These are phyloP conservation scores for Salarias fasciatus DNA, from an alignment of 2,797 vertebrate genomes.

Conservation along the genomic window DNA sequence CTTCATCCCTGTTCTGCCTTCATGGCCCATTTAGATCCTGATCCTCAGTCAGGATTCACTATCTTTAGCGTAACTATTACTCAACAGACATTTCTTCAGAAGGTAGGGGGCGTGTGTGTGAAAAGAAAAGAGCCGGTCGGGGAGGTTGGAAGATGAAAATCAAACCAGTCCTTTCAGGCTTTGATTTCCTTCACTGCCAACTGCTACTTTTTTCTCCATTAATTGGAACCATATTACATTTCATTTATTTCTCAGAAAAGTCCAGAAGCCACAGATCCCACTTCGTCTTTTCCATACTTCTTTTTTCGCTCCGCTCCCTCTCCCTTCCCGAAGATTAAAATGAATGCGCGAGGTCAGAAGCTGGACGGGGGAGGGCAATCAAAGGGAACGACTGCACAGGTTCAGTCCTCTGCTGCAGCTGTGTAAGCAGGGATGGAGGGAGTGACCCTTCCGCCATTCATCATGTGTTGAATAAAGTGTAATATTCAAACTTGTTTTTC, in stretches of 20 bases:
- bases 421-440: slow-evolving; percentile 48
- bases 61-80: slow-evolving; percentile 22
- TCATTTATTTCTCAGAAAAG: slow-evolving; percentile 43
- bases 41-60: slow-evolving; percentile 37
- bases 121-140: slow-evolving; percentile 22
- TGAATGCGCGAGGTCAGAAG: slow-evolving; percentile 52
- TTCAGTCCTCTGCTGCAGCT: slow-evolving; percentile 56
- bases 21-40: slow-evolving; percentile 57
- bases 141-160: slow-evolving; percentile 45
- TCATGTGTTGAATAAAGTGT: background rate
- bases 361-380: slow-evolving; percentile 37
- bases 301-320: slow-evolving; percentile 8
- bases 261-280: slow-evolving; percentile 48
- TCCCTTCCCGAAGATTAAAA: slow-evolving; percentile 49
- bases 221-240: slow-evolving; percentile 71
- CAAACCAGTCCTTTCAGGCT: slow-evolving; percentile 73
- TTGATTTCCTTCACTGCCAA: slow-evolving; percentile 69
- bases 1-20: slow-evolving; percentile 56
- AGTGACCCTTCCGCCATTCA: slow-evolving; percentile 16
- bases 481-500: background rate
- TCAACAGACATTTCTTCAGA: slow-evolving; percentile 31
- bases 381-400: slow-evolving; percentile 39
- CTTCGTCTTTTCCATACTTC: slow-evolving; percentile 27
- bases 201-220: slow-evolving; percentile 50
- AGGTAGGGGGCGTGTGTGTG: too few species aligned